Conservation (phyloP, 2,888 invertebrate genomes). For the Nymphalis c-album region DNA sequence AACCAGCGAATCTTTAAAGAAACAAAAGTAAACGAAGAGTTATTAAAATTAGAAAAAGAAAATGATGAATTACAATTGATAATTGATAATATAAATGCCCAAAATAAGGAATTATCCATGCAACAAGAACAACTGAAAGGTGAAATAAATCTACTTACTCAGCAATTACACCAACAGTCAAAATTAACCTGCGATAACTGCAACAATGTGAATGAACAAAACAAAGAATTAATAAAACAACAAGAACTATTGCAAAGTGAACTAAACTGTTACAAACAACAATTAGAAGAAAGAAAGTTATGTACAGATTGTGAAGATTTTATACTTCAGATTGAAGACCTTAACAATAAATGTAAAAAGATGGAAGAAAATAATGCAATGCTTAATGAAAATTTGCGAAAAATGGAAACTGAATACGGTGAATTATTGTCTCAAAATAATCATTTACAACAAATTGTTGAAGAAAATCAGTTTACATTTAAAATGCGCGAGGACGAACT, state of each 20-base stretch:
- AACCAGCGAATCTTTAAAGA: slow-evolving; percentile 40
- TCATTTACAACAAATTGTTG: slow-evolving; percentile 46
- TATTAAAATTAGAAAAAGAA: slow-evolving; percentile 70
- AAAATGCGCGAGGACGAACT: slow-evolving; percentile 44
- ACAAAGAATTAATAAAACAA: slow-evolving; percentile 7
- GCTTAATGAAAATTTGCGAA: slow-evolving; percentile 30
- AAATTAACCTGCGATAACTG: slow-evolving; percentile 25
- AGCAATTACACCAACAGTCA: slow-evolving; percentile 14
- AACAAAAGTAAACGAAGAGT: slow-evolving; percentile 56
- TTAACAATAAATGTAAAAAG: slow-evolving; percentile 20
- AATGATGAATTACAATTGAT: slow-evolving; percentile 69
- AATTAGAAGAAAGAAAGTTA: slow-evolving; percentile 42
- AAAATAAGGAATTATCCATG: slow-evolving; percentile 58
- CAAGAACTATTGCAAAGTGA: slow-evolving; percentile 29
- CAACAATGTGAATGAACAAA: slow-evolving; percentile 1
- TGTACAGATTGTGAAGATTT: slow-evolving; percentile 27
- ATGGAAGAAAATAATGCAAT: slow-evolving; percentile 19
- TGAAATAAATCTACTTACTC: slow-evolving; percentile 46
- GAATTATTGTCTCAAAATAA: slow-evolving; percentile 47
- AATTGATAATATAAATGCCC: slow-evolving; percentile 59
- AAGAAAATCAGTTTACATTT: slow-evolving; percentile 50
- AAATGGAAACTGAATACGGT: slow-evolving; percentile 34
- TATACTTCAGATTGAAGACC: slow-evolving; percentile 28
- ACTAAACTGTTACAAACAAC: slow-evolving; percentile 48
- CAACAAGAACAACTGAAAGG: slow-evolving; percentile 54